Evolutionary conservation across 2,888 invertebrate genomes (phyloP), one percentile per base, ranked within the genome.

Genomic region (Bellardia pandia): DNA sequence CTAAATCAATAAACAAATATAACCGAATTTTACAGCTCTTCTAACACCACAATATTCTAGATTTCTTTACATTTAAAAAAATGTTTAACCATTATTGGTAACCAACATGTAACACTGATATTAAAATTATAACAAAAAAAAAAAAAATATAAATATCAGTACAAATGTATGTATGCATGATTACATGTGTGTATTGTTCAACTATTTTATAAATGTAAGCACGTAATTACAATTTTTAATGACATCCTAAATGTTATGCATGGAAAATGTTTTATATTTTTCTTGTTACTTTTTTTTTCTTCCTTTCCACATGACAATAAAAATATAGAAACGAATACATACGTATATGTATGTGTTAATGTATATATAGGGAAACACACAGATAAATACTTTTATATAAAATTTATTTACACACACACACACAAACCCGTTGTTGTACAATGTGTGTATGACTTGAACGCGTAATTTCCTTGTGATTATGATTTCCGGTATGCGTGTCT

Each of bases 381-480:
- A 48, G 33, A 56, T 64, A 64, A 40, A 74, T 64, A 62, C 60
- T 13, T 42, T 45, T 53, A 58, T 42, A 62, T 66, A 60, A 13
- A 66, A 58, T 58, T 37, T 37, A 37, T 37, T 37, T 37, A 48
- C 42, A 48, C 56, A 51, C 48, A 64, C 9, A 33, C n/a, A 71
- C 9, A 69, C 58, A 77, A 62, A 62, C 68, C 23, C 40, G 74
- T 53, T 58, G 56, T 66, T 62, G 53, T 42, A 62, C 30, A 64
- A 30, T 77, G 71, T 56, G 58, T 82, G 66, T 86, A 69, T 86
- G 86, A 78, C 86, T 88, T 86, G 74, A 88, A 87, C 87, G 86
- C 88, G 85, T 87, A 85, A 88, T 88, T 89, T 89, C 88, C 88
- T 85, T 87, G 86, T 89, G 89, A 88, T 88, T 89, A 88, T 88